Percentiles rank a stretch among this genome's conserved stretches.
These are phyloP conservation scores for Congeria kusceri DNA, from an alignment of 2,888 invertebrate genomes.

Conservation along the genomic window DNA sequence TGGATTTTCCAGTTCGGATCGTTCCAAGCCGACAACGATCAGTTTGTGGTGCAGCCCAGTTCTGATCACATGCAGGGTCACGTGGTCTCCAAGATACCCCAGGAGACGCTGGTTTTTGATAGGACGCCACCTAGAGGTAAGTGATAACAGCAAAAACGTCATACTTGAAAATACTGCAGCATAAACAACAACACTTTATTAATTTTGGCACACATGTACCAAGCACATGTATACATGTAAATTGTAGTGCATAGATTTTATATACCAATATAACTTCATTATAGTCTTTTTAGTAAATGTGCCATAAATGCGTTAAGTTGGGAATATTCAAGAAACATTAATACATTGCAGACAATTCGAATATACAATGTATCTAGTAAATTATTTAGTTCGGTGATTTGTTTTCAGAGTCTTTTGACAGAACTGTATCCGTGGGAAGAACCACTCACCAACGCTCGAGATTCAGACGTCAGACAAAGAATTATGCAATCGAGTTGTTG, in stretches of 20 bases:
- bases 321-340: too few species aligned
- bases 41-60: conserved; percentile 50
- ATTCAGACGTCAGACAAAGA: conserved; percentile 29
- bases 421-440: not conserved
- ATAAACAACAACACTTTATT: too few species aligned
- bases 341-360: too few species aligned
- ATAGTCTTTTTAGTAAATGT: too few species aligned
- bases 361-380: too few species aligned
- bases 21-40: conserved; percentile 35
- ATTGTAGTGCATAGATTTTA: too few species aligned
- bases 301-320: too few species aligned
- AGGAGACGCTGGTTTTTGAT: conserved; percentile 34
- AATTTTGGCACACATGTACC: too few species aligned
- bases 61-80: conserved; percentile 13
- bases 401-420: not conserved
- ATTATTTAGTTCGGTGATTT: too few species aligned
- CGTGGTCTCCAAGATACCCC: conserved; percentile 33
- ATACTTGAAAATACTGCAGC: not conserved
- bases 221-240: too few species aligned
- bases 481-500: conserved; percentile 59
- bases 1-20: conserved; percentile 54
- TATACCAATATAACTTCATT: too few species aligned
- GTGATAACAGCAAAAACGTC: not conserved
- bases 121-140: conserved; percentile 17
- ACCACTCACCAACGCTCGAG: conserved; percentile 1